Conservation (phyloP, 2,797 vertebrate genomes). For the Channa striata region DNA sequence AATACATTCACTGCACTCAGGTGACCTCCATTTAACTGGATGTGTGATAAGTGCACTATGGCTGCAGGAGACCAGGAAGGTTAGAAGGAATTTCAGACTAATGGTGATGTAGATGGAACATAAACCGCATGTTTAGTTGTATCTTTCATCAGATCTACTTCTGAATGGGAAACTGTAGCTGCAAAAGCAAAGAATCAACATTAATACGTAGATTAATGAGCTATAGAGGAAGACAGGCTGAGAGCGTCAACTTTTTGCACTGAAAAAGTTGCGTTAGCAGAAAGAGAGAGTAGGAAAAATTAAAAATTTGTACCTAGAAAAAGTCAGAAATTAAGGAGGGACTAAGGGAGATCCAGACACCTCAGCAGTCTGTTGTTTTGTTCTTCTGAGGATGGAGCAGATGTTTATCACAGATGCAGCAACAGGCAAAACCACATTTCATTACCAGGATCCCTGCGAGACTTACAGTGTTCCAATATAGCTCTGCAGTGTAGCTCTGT, state of each 20-base stretch:
- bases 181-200: not conserved
- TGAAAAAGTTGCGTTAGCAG: no score
- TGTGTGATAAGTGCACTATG: not conserved
- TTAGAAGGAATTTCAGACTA: not conserved
- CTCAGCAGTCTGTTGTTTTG: conserved; percentile 39
- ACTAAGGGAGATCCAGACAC: conserved; percentile 7
- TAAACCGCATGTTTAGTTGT: not conserved
- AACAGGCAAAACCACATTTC: conserved; percentile 40
- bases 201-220: not conserved
- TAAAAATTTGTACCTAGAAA: conserved; percentile 2
- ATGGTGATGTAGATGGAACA: not conserved
- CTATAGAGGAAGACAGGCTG: not conserved
- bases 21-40: no score
- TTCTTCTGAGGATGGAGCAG: conserved; percentile 52
- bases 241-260: not conserved
- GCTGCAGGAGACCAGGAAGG: not conserved
- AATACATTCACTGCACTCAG: no score
- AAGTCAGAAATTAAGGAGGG: not conserved
- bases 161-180: conserved; percentile 9
- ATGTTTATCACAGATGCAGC: conserved; percentile 69
- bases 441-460: conserved; percentile 44
- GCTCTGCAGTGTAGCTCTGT: conserved; percentile 6
- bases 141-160: conserved; percentile 9
- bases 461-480: conserved; percentile 35
- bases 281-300: no score